phyloP scores from a whole-genome alignment of 2,797 vertebrate species.

The Brachymystax lenok region DNA sequence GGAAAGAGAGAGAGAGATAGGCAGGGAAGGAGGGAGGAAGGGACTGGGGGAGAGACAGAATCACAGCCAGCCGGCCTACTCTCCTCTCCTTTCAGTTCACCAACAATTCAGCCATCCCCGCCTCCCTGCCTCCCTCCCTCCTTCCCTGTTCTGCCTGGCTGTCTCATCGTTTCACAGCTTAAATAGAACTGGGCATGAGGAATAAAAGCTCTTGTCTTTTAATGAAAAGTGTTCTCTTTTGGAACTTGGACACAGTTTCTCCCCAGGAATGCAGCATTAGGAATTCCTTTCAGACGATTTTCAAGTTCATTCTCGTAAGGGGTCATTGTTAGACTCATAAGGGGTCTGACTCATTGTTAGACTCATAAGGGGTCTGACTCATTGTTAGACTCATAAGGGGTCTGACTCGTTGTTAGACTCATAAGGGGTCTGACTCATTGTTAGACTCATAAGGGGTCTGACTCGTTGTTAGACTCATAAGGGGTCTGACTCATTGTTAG shows the following conservation, averaged over 20 bases:
- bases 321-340: not conserved
- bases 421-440: not conserved
- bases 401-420: not conserved
- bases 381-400: not conserved
- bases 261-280: conserved; percentile 37
- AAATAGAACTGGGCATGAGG: conserved; percentile 37
- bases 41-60: not conserved
- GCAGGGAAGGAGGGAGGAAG: not conserved
- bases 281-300: conserved; percentile 51
- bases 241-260: conserved; percentile 42
- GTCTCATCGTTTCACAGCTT: conserved; percentile 20
- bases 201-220: conserved; percentile 56
- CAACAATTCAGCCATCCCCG: conserved; percentile 59
- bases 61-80: conserved; percentile 51
- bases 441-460: not conserved
- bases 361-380: not conserved
- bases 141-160: not conserved
- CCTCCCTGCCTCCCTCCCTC: conserved; percentile 3
- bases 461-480: not conserved
- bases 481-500: not conserved
- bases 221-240: conserved; percentile 41
- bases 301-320: not conserved
- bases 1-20: too few species aligned
- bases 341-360: not conserved
- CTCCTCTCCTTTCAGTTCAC: conserved; percentile 61